A percentile compares a stretch with the other conserved stretches of the same genome.
Evolutionary conservation across 1,140 invertebrate genomes (phyloP).

Genomic region (Ceratina calcarata): DNA sequence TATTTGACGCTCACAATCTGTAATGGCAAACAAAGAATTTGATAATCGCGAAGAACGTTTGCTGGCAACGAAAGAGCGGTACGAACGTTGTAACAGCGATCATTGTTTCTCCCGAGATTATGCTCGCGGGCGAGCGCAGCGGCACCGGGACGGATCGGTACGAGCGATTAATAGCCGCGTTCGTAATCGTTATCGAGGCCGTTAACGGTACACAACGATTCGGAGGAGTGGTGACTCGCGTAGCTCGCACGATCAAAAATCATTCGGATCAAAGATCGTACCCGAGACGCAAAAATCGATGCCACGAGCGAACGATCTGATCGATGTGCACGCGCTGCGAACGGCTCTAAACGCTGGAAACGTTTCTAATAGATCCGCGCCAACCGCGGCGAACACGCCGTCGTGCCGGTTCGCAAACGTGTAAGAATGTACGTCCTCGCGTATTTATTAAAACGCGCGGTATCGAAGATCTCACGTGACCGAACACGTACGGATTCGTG

Average conservation of each 20-base stretch:
- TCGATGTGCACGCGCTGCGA: neutral
- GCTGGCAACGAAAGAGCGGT: neutral
- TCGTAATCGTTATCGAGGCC: slow-evolving; percentile 40
- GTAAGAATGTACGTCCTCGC: neutral
- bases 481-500: neutral
- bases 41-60: neutral
- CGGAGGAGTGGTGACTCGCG: neutral
- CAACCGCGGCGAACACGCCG: neutral
- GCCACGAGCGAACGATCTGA: too few relatives aligned
- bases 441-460: neutral
- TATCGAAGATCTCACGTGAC: neutral
- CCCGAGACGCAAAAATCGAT: neutral
- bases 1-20: neutral
- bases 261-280: slow-evolving; percentile 12
- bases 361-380: too few relatives aligned
- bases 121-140: neutral
- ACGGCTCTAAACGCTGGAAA: too few relatives aligned
- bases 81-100: neutral
- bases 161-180: slow-evolving; percentile 12
- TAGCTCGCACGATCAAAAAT: slow-evolving; percentile 21
- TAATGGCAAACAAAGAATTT: neutral
- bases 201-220: slow-evolving; percentile 32
- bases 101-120: neutral
- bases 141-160: neutral
- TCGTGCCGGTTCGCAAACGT: too few relatives aligned